A percentile compares a stretch with the other conserved stretches of the same genome.
Conservation (phyloP, 2,888 invertebrate genomes). For the Drosophila mimetica region DNA sequence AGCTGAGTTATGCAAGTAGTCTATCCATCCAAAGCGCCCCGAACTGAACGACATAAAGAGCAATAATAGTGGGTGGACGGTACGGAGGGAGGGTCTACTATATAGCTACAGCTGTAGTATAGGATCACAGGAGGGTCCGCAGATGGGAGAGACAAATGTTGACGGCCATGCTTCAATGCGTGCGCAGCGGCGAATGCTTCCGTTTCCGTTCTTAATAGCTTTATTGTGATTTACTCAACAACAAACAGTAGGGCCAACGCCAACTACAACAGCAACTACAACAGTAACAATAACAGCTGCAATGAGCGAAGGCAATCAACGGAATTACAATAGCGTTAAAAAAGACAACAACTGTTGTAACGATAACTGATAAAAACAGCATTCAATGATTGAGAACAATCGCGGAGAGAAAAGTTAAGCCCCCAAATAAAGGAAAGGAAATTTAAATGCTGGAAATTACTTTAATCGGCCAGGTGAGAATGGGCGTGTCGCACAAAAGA, state of each 20-base stretch:
- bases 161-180: conserved; percentile 79
- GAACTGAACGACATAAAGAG: conserved; percentile 15
- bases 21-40: conserved; percentile 8
- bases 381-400: conserved; percentile 67
- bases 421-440: conserved; percentile 39
- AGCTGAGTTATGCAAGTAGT: conserved; percentile 20
- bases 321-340: conserved; percentile 80
- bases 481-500: conserved; percentile 3
- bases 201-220: conserved; percentile 82
- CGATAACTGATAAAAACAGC: conserved; percentile 51
- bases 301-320: conserved; percentile 68
- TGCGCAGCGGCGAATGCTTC: conserved; percentile 82
- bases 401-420: conserved; percentile 43
- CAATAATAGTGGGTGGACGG: conserved; percentile 21
- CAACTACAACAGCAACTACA: conserved; percentile 21
- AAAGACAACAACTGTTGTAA: conserved; percentile 52
- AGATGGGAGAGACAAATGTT: conserved; percentile 53
- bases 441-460: conserved; percentile 23
- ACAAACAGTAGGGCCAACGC: conserved; percentile 40
- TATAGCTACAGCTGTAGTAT: not conserved
- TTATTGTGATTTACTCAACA: conserved; percentile 80
- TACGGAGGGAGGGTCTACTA: too few species aligned
- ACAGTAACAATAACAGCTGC: conserved; percentile 11
- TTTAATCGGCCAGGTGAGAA: conserved; percentile 40
- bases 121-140: conserved; percentile 12